phyloP scores from a whole-genome alignment of 2,888 invertebrate genomes.

The Macrophya alboannulata region DNA sequence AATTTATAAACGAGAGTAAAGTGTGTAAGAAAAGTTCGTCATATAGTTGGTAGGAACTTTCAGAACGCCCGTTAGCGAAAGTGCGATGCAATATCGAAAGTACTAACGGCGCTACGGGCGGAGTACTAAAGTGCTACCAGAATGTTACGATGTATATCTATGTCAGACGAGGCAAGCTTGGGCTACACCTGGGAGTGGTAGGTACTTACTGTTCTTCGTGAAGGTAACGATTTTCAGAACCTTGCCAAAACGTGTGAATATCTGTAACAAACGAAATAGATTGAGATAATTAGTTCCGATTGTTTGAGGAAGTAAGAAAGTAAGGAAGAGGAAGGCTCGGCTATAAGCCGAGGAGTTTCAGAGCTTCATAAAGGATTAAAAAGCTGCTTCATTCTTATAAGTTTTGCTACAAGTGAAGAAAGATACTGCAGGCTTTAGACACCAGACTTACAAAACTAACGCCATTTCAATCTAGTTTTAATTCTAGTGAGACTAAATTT shows the following conservation, averaged over 20 bases:
- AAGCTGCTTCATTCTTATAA: conserved; percentile 2
- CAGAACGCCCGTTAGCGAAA: conserved; percentile 64
- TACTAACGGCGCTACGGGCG: conserved; percentile 65
- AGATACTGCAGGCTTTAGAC: not conserved
- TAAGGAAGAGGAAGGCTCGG: not conserved
- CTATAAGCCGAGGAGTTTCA: not conserved
- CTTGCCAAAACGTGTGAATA: conserved; percentile 99
- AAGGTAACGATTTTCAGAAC: conserved; percentile 99
- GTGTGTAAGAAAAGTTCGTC: not conserved
- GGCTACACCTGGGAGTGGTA: conserved; percentile 36
- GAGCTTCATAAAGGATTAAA: conserved; percentile 4
- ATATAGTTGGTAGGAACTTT: conserved; percentile 13
- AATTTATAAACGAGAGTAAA: not conserved
- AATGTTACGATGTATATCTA: conserved; percentile 20
- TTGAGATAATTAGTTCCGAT: not conserved
- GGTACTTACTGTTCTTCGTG: conserved; percentile 98
- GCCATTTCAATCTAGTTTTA: conserved; percentile 9
- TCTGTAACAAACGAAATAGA: conserved; percentile 84
- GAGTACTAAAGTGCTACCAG: conserved; percentile 67
- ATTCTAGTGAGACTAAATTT: not conserved
- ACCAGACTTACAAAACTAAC: not conserved
- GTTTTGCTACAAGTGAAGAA: not conserved
- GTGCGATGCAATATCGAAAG: conserved; percentile 68
- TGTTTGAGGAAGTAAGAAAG: not conserved
- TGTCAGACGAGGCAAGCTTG: conserved; percentile 22